Evolutionary conservation across 2,113 vertebrate species (phyloP), one percentile per base, ranked within the genome.

Genomic region (Puffinus mauretanicus): DNA sequence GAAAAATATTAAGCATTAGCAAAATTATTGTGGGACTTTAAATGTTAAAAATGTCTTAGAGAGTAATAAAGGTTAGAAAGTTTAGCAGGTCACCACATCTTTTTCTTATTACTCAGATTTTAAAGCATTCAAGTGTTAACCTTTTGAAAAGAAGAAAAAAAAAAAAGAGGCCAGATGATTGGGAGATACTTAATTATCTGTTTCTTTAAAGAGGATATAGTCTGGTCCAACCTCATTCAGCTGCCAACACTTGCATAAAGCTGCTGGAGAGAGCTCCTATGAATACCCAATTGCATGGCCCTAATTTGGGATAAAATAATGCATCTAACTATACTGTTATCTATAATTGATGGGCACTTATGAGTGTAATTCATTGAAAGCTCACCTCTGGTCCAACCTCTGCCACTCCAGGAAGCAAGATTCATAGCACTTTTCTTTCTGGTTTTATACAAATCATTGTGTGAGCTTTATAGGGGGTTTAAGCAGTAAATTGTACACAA

Each of bases 271-370:
- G 91, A 94, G 86, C 97, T 97, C 96, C 97, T 98, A 96, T 93
- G 95, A 97, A 94, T 98, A 96, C 96, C 92, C 94, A 88, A 90
- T 96, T 95, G 96, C 98, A 97, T 96, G 86, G 94, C 97, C 97
- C 97, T 99, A 98, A 99, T 99, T 98, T 98, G 97, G 98, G 98
- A 98, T 98, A 98, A 98, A 99, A 98, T 98, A 97, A 98, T 98
- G 98, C 98, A 91, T 98, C 98, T 98, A 98, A 98, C 98, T 98
- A 93, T 98, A 97, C 98, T 98, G 98, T 98, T 98, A 98, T 99
- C 96, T 98, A 98, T 99, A 99, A 99, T 99, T 98, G 98, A 99
- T 98, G 96, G 97, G 81, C 96, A 97, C 98, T 99, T 98, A 97
- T 78, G 94, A 98, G 92, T 96, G 95, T 98, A 98, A 98, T 98